Base-by-base conservation (phyloP, 2,888 invertebrate genomes). In the Tachystola acroxantha region DNA sequence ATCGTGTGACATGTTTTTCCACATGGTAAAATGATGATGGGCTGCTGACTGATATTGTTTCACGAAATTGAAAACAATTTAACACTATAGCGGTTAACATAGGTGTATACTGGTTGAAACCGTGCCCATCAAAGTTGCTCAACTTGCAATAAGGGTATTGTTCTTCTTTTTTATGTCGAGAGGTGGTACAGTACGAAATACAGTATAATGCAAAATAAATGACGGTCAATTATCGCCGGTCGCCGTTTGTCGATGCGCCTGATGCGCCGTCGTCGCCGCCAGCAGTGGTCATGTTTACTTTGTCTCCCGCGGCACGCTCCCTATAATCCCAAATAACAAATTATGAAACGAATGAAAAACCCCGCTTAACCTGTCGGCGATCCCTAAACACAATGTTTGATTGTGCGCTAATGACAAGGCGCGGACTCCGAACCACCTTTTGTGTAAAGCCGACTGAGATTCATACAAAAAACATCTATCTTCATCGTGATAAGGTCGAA, bases 321-420 rank as follows among this genome's bases (percentile, higher is more conserved):
- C 75, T 73, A 74, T 79, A 78, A 82, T 84, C 72, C 77, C 62
- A 72, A 84, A 82, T 78, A 86, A 85, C 85, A 82, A 85, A 86
- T 85, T 85, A 86, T 79, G 72, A 77, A 84, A 80, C 70, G 74
- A 63, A 81, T 77, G 77, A 84, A 85, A 85, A 86, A 82, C 74
- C 60, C 70, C 80, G 64, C 77, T 74, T 80, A 81, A 85, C 78
- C 81, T 85, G 85, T 85, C 84, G 84, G 84, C 82, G 75, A 84
- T 80, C 74, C 75, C 81, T 81, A 81, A 85, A 84, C 81, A 84
- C 73, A 76, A 82, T 82, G 80, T 85, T 85, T 84, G 85, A 85
- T 85, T 81, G 80, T 76, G 66, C 68, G 64, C 69, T 85, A 86
- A 86, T 85, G 85, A 85, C 85, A 86, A 84, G 84, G 85, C 84